A percentile compares a stretch with the other conserved stretches of the same genome.
These are phyloP conservation scores for Cassiopea andromeda DNA, from an alignment of 30 jellyfish, hydroid and myxozoan genomes.

Conservation along the genomic window DNA sequence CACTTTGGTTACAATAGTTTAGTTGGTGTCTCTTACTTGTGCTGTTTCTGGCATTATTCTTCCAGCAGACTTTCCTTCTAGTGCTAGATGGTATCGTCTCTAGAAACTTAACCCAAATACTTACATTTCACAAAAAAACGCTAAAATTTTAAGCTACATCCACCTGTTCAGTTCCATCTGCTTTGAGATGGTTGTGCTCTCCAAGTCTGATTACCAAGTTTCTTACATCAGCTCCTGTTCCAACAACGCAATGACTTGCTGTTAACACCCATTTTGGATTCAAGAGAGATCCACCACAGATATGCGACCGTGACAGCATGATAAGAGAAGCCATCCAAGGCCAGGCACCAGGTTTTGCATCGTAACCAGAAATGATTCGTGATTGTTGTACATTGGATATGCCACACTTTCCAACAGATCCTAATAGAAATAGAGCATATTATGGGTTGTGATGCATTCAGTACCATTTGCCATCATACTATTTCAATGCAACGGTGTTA, in stretches of 20 bases:
- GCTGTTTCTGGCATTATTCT: too few species aligned
- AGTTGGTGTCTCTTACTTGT: too few species aligned
- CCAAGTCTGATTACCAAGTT: conserved; percentile 68
- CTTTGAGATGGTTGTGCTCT: conserved; percentile 62
- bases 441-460: not conserved
- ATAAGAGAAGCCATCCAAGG: conserved; percentile 92
- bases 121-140: too few species aligned
- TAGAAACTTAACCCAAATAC: too few species aligned
- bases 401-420: conserved; percentile 62
- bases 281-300: conserved; percentile 85
- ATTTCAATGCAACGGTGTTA: not conserved
- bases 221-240: conserved; percentile 43
- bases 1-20: too few species aligned
- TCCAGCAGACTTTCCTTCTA: too few species aligned
- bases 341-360: conserved; percentile 91
- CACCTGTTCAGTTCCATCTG: conserved; percentile 79
- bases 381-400: conserved; percentile 62
- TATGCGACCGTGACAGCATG: conserved; percentile 66
- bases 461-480: not conserved
- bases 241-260: conserved; percentile 84
- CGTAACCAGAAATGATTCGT: conserved; percentile 75
- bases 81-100: too few species aligned
- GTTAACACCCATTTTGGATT: conserved; percentile 80
- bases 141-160: not conserved
- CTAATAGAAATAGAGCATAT: not conserved